These are phyloP conservation scores for Cricetomys ansorgei DNA, from an alignment of 2,113 vertebrate species.

Conservation along the genomic window DNA sequence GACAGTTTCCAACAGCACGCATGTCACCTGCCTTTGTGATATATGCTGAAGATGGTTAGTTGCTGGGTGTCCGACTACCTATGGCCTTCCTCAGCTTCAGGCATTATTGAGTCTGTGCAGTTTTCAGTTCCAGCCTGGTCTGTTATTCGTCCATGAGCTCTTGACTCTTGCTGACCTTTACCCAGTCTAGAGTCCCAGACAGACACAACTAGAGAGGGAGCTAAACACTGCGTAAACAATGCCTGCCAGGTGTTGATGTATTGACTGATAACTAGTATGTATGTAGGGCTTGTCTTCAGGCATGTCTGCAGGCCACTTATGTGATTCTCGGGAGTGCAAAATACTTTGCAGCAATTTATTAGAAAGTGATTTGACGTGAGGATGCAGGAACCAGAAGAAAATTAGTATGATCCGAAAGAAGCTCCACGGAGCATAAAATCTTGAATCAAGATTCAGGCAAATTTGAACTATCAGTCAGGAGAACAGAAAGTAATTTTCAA, in stretches of 20 bases:
- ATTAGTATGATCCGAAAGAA: constrained; percentile 23
- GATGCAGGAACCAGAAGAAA: neutral
- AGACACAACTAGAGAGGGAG: neutral
- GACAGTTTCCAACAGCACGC: neutral
- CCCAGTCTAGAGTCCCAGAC: neutral
- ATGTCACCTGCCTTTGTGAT: too few species aligned
- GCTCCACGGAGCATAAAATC: neutral
- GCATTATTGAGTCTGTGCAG: neutral
- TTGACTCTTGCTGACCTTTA: neutral
- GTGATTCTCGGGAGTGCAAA: constrained; percentile 19
- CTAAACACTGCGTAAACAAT: neutral
- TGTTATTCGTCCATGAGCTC: neutral
- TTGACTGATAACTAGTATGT: neutral
- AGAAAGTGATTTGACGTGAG: neutral
- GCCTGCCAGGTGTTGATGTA: too few species aligned
- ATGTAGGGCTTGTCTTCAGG: neutral
- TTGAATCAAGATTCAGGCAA: neutral
- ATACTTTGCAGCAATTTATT: neutral
- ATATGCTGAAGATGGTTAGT: neutral
- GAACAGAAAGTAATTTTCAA: neutral
- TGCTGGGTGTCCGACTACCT: neutral
- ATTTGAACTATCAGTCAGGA: neutral
- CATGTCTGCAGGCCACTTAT: neutral
- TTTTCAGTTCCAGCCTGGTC: neutral
- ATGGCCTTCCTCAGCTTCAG: neutral